Percentiles rank a stretch among this genome's conserved stretches.
Conservation (phyloP, 2,888 invertebrate genomes). For the Balanococcus diminutus region DNA sequence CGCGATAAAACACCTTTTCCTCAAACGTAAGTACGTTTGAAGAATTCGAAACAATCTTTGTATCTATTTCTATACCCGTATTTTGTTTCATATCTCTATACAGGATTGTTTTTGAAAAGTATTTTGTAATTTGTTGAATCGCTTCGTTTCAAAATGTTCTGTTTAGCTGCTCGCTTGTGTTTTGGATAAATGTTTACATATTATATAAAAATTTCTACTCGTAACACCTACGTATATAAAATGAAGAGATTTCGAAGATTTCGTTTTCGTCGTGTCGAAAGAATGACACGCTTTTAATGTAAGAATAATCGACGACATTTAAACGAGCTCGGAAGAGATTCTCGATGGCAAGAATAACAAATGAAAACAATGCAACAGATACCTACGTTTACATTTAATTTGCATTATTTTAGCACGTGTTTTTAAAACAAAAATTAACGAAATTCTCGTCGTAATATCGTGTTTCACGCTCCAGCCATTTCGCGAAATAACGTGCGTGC, state of each 20-base stretch:
- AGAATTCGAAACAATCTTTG: neutral
- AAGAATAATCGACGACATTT: neutral
- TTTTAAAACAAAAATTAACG: neutral
- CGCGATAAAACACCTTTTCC: neutral
- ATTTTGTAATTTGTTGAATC: neutral
- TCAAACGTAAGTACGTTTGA: neutral
- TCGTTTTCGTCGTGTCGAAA: neutral
- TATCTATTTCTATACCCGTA: neutral
- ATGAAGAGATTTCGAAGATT: neutral
- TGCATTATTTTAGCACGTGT: neutral
- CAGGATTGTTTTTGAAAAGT: no score
- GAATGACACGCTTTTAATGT: neutral
- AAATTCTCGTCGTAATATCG: neutral
- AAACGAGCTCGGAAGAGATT: neutral
- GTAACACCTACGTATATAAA: neutral
- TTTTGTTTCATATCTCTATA: neutral
- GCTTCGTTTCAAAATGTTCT: neutral
- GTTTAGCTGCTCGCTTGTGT: neutral
- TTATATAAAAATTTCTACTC: neutral
- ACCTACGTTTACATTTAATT: slow-evolving; percentile 16
- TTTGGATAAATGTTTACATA: neutral
- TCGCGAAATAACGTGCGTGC: neutral
- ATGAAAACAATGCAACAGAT: slow-evolving; percentile 7
- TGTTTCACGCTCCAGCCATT: neutral
- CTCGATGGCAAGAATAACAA: neutral